Percentiles rank a stretch among this genome's conserved stretches.
Evolutionary conservation across 2,888 invertebrate genomes (phyloP).

Genomic region (Philopedon plagiatum): DNA sequence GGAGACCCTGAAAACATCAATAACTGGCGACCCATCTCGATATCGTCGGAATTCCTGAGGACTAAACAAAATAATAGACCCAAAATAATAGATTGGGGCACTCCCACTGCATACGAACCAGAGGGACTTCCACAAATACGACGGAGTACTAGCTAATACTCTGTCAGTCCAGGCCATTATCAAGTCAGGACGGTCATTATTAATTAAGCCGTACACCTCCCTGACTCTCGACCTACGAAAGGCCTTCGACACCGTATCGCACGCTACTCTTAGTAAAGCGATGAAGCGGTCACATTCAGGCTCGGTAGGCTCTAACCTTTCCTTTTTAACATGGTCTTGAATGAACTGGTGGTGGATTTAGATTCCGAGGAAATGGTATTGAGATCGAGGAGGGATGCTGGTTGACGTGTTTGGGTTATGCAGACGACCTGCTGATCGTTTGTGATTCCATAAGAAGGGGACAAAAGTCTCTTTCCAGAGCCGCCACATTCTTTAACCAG

Average conservation of each 20-base stretch:
- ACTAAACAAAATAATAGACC: not conserved
- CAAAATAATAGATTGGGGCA: too few relatives aligned
- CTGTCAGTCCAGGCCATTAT: too few relatives aligned
- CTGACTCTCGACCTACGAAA: not conserved
- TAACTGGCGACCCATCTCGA: not conserved
- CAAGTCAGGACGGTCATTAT: too few relatives aligned
- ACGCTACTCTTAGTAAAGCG: too few relatives aligned
- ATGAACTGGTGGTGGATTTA: slow-evolving; percentile 10
- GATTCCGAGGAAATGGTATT: slow-evolving; percentile 58
- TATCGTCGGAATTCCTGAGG: not conserved
- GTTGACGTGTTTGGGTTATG: slow-evolving; percentile 34
- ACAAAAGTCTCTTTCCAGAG: not conserved
- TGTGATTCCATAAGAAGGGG: not conserved
- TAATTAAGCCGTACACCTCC: too few relatives aligned
- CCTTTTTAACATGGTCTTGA: slow-evolving; percentile 29
- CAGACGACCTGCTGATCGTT: slow-evolving; percentile 45
- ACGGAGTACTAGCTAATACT: too few relatives aligned
- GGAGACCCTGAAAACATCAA: not conserved
- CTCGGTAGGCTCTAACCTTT: not conserved
- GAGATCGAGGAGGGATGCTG: not conserved
- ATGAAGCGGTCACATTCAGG: slow-evolving; percentile 24
- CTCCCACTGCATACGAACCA: too few relatives aligned
- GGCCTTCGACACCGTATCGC: too few relatives aligned
- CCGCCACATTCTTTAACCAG: slow-evolving; percentile 2
- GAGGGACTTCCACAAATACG: too few relatives aligned